Base-by-base conservation (phyloP, 2,797 vertebrate species). In the Salarias fasciatus region DNA sequence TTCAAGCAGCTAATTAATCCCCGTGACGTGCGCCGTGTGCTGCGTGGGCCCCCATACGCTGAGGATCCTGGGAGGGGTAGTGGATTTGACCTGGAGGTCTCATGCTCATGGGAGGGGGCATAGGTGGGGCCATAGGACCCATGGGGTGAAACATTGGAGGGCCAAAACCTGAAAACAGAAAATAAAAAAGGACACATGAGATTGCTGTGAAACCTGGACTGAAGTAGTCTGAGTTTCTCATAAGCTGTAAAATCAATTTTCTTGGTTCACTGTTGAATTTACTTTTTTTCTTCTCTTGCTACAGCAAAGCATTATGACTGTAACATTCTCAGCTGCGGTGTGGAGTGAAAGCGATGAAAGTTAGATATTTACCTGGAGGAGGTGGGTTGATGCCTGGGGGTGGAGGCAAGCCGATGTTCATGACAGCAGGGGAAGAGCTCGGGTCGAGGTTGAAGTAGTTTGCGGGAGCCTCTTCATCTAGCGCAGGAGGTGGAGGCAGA, bases 381-480 rank as follows among this genome's bases (percentile, higher is more conserved):
- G 96, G 96, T 0, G 97, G 96, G 0, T 96, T 95, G 73, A 99
- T 95, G 12, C 96, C 97, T 9, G 98, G 97, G 7, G 97, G 97
- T 2, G 96, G 97, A 0, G 98, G 98, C 79, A 99, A 79, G 56
- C 93, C 90, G 4, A 99, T 95, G 91, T 98, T 99, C 86, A 99
- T 95, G 77, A 99, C 93, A 0, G 95, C 93, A 36, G 98, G 94
- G 73, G 97, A 94, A 31, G 93, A 92, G 77, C 93, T 92, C 0
- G 97, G 95, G 72, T 94, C 95, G 53, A 99, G 92, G 86, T 99
- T 99, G 85, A 99, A 99, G 83, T 99, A 99, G 86, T 99, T 99
- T 69, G 96, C 95, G 62, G 96, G 94, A 47, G 95, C 79, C 50
- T 95, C 96, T 61, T 98, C 96, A 77, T 98, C 97, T 57, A 96